Percentiles rank a stretch among this genome's conserved stretches.
These are phyloP conservation scores for Rhynchopsitta pachyrhyncha DNA, from an alignment of 2,113 vertebrate species.

Conservation along the genomic window DNA sequence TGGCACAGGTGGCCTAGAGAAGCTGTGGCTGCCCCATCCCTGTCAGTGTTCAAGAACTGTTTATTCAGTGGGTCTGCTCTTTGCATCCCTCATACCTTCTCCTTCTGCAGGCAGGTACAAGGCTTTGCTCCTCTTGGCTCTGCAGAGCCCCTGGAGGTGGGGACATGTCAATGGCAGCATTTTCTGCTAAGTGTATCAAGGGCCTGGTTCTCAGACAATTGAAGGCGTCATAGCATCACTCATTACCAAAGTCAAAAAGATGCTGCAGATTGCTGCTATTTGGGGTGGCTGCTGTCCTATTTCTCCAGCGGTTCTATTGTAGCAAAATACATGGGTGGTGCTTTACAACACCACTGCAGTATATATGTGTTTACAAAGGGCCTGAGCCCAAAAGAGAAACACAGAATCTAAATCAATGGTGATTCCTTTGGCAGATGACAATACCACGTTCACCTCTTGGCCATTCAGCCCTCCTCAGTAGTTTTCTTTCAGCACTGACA, in stretches of 20 bases:
- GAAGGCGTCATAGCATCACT: background rate
- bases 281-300: background rate
- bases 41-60: background rate
- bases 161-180: too few species aligned
- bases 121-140: background rate
- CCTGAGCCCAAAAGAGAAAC: background rate
- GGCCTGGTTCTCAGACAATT: background rate
- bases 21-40: background rate
- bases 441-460: background rate
- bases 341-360: fast-evolving
- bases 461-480: background rate
- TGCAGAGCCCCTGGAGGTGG: background rate
- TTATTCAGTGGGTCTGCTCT: background rate
- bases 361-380: background rate
- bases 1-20: background rate
- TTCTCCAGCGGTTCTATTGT: background rate
- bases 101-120: background rate
- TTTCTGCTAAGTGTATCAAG: background rate
- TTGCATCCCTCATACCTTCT: background rate
- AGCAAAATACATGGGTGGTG: background rate
- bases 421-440: background rate
- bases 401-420: fast-evolving
- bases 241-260: background rate
- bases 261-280: background rate
- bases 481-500: background rate